Evolutionary conservation across 2,888 invertebrate species (phyloP).

Genomic region (Hyposoter dolosus): DNA sequence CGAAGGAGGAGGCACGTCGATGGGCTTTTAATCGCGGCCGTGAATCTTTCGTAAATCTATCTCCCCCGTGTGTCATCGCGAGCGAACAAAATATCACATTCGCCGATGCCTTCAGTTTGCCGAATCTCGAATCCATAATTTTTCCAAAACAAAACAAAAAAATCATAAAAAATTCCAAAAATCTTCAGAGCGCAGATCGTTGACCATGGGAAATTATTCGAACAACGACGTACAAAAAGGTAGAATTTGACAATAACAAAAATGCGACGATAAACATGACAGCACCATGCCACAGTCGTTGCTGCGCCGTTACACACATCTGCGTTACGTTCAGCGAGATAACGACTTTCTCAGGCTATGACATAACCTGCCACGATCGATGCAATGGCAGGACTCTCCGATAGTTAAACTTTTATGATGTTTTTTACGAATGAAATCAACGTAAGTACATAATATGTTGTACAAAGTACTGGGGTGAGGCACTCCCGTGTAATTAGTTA

Average conservation of each 20-base stretch:
- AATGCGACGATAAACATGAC: neutral
- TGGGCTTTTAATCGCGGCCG: slow-evolving; percentile 31
- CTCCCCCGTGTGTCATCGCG: slow-evolving; percentile 66
- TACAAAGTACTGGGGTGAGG: slow-evolving; percentile 36
- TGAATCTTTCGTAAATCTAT: slow-evolving; percentile 58
- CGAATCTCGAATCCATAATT: slow-evolving; percentile 32
- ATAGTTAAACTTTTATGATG: slow-evolving; percentile 7
- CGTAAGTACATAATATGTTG: slow-evolving; percentile 11
- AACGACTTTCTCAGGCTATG: slow-evolving; percentile 63
- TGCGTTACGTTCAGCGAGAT: slow-evolving; percentile 57
- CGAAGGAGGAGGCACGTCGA: slow-evolving; percentile 24
- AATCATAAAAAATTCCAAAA: neutral
- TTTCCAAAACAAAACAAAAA: slow-evolving; percentile 55
- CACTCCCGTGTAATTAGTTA: slow-evolving; percentile 57
- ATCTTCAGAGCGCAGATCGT: neutral
- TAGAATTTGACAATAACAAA: neutral
- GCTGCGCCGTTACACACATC: slow-evolving; percentile 50
- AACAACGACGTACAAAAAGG: neutral
- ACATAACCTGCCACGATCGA: slow-evolving; percentile 56
- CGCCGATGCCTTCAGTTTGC: slow-evolving; percentile 35
- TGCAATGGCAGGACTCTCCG: slow-evolving; percentile 43
- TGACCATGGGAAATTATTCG: neutral
- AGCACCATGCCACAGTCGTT: neutral
- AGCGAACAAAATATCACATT: slow-evolving; percentile 36
- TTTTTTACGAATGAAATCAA: slow-evolving; percentile 17